Evolutionary conservation across 1,140 invertebrate species (phyloP).

Genomic region (Sitobion miscanthi): DNA sequence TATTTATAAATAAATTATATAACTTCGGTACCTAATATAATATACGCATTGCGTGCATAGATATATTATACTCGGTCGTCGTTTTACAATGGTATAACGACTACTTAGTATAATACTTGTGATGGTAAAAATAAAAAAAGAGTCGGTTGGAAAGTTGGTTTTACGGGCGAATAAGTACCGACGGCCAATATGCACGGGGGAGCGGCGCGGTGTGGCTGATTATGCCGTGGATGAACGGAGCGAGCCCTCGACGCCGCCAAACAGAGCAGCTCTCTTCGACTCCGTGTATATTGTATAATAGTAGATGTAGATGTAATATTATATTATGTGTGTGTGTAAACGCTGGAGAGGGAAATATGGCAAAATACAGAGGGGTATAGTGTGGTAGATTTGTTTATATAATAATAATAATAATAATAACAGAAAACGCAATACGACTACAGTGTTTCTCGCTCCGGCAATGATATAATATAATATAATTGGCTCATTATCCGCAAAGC

Average conservation of each 20-base stretch:
- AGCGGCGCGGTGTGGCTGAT: not conserved
- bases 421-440: not conserved
- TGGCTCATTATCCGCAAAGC: conserved; percentile 46
- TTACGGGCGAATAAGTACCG: conserved; percentile 28
- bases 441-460: conserved; percentile 22
- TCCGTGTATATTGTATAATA: not conserved
- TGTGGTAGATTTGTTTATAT: conserved; percentile 25
- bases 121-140: not conserved
- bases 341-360: not conserved
- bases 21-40: not conserved
- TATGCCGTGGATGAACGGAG: not conserved
- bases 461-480: conserved; percentile 53
- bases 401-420: conserved; percentile 20
- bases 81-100: not conserved
- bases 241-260: not conserved
- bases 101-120: not conserved
- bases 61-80: not conserved
- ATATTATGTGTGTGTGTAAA: not conserved
- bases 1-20: not conserved
- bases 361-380: not conserved
- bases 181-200: not conserved
- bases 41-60: not conserved
- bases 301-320: not conserved
- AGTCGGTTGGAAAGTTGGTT: conserved; percentile 29
- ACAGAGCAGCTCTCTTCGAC: not conserved